Evolutionary conservation across 2,888 invertebrate genomes (phyloP).

Genomic region (Caenorhabditis wallacei): DNA sequence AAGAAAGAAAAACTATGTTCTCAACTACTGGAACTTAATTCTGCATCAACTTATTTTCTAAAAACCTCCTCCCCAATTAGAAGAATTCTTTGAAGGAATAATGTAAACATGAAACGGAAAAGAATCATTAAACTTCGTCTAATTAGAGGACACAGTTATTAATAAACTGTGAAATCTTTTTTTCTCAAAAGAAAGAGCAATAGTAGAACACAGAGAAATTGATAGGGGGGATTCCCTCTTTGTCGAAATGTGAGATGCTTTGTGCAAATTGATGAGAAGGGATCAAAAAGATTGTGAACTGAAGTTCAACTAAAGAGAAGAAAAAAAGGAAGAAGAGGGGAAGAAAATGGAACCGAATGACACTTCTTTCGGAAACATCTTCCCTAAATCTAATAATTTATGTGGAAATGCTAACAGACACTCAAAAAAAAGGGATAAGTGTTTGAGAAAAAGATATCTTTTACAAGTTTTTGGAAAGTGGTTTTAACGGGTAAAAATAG

Average conservation of each 20-base stretch:
- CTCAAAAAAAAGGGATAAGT: constrained; percentile 28
- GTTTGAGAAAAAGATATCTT: constrained; percentile 9
- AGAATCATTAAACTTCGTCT: neutral
- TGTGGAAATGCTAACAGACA: constrained; percentile 4
- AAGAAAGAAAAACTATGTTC: neutral
- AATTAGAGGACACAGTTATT: constrained; percentile 43
- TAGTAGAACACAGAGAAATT: constrained; percentile 6
- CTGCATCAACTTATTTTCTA: neutral
- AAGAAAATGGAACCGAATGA: constrained; percentile 28
- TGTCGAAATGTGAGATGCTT: constrained; percentile 37
- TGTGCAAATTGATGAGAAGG: constrained; percentile 55
- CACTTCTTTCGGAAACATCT: constrained; percentile 18
- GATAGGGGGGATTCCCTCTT: constrained; percentile 8
- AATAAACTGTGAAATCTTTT: constrained; percentile 33
- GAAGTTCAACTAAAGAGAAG: constrained; percentile 4
- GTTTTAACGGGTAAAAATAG: neutral
- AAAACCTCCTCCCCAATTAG: neutral
- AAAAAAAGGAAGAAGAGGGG: constrained; percentile 1
- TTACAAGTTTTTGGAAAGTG: neutral
- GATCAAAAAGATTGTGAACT: constrained; percentile 51
- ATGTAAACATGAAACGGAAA: constrained; percentile 10
- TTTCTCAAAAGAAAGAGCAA: neutral
- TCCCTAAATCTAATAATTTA: constrained; percentile 58
- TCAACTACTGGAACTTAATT: neutral
- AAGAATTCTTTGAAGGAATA: neutral